Base-by-base conservation (phyloP, 92 coral and sea anemone species). In the Epizoanthus rinbou region DNA sequence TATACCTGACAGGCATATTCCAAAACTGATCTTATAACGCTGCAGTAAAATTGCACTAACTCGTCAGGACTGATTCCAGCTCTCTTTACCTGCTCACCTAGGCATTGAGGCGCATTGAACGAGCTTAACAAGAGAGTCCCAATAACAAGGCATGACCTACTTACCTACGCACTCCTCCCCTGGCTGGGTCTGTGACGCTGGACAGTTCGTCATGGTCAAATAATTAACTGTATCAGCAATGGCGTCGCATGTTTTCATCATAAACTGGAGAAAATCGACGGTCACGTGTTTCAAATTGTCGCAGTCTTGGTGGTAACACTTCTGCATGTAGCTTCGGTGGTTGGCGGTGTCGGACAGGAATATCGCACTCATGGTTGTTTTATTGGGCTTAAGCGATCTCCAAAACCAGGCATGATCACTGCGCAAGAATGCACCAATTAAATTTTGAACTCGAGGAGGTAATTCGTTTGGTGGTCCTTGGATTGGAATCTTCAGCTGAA, bases 301-400 rank as follows among this genome's bases (percentile, higher is more conserved):
- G 31, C 95, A 91, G 59, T 80, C 67, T 11, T 63, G 21, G 66
- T 91, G 95, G 63, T 91, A 91, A 57, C 95, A 91, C 14, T 64
- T 70, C 45, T 22, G 37, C 95, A 91, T 91, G 79, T 88, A 73
- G 71, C 85, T 63, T 25, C 95, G 73, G 73, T 63, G 85, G 73
- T 91, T 16, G 4, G 95, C 91, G 22, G 95, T 91, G 35, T 91
- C 95, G 35, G 88, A 86, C 41, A 91, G 69, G 82, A 91, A 86
- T 39, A 91, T 90, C 11, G 95, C 92, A 43, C 88, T 86, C 73
- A 88, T 39, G 19, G 89, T 69, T 3, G 86, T 53, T 1, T 1
- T 11, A 75, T 57, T 79, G 17, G 5, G 53, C 5, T 1, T 7
- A 8, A 8, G 18, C 58, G n/a, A 5, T 25, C 74, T 53, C 94